Evolutionary conservation across 2,113 vertebrate species (phyloP), one percentile per base, ranked within the genome.

Genomic region (Erythrocercus mccallii): DNA sequence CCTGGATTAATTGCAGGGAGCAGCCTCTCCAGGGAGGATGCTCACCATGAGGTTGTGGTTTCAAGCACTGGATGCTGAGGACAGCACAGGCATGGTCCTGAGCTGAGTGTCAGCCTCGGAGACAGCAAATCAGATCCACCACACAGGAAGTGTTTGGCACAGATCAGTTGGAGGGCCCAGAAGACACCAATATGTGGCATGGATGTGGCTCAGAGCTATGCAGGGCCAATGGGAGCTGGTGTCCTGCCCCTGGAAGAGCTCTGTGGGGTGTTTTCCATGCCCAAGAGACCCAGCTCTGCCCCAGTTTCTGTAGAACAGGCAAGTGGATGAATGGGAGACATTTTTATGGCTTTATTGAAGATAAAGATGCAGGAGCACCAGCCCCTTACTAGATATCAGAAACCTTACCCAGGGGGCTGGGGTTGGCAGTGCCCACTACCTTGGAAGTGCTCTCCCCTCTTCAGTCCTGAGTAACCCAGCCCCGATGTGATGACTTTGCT

Each of bases 1-100:
- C 76, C 77, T 2, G 3, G 85, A 96, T 96, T 96, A 96, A 92
- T 97, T 96, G 81, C 86, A 85, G 72, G 74, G 71, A 81, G 81
- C 3, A 0, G 92, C 65, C 85, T 93, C 95, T 80, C 93, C 31
- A 3, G 86, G 86, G 86, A 93, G 86, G 66, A 83, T 66, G 71
- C 73, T 79, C 70, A 50, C 60, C 3, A 8, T 88, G 72, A 86
- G 45, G 40, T 35, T 87, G 78, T 87, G 70, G 82, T 83, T 96
- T 86, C 78, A 54, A 82, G 77, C 3, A 1, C 24, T 83, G 74
- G 90, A 88, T 89, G 88, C 57, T 81, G 58, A 81, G 76, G 81
- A 74, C 0, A 9, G 57, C 44, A 53, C 58, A 64, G 71, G 51
- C 2, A 0, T 27, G 42, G 81, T 64, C 42, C 65, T 3, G 11